These are phyloP conservation scores for Synergus umbraculus DNA, from an alignment of 2,888 invertebrate genomes.

Conservation along the genomic window DNA sequence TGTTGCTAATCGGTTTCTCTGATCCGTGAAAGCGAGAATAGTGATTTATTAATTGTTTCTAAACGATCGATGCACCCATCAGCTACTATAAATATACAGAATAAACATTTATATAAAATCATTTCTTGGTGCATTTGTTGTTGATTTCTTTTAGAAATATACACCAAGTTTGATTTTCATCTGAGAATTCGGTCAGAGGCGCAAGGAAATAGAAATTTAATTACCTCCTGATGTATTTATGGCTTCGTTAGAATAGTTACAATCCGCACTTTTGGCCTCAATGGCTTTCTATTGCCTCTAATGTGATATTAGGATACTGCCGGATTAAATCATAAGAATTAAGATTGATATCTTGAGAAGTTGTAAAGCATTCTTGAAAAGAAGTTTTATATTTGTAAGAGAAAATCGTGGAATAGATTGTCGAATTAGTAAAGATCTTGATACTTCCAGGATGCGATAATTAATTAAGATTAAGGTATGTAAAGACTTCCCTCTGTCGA, in stretches of 20 bases:
- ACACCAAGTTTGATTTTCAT: not conserved
- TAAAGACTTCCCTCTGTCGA: not conserved
- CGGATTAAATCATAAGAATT: not conserved
- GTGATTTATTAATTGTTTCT: constrained; percentile 27
- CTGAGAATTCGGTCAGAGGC: constrained; percentile 13
- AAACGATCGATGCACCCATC: not conserved
- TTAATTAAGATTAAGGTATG: not conserved
- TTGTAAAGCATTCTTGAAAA: not conserved
- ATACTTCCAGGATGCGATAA: not conserved
- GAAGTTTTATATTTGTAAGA: not conserved
- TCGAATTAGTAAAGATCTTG: not conserved
- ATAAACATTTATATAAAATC: not conserved
- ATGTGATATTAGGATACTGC: not conserved
- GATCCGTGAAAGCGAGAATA: constrained; percentile 34
- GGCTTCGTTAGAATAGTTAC: constrained; percentile 9
- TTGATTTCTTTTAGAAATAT: not conserved
- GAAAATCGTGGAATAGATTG: not conserved
- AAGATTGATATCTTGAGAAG: too few species aligned
- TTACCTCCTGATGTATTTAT: constrained; percentile 12
- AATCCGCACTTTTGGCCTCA: not conserved
- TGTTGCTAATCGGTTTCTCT: constrained; percentile 32
- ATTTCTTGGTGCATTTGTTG: too few species aligned
- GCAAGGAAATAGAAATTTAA: constrained; percentile 22
- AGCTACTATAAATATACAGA: not conserved
- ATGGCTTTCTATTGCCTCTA: constrained; percentile 13